Base-by-base conservation (phyloP, 2,797 vertebrate genomes). In the Garrulus glandarius region DNA sequence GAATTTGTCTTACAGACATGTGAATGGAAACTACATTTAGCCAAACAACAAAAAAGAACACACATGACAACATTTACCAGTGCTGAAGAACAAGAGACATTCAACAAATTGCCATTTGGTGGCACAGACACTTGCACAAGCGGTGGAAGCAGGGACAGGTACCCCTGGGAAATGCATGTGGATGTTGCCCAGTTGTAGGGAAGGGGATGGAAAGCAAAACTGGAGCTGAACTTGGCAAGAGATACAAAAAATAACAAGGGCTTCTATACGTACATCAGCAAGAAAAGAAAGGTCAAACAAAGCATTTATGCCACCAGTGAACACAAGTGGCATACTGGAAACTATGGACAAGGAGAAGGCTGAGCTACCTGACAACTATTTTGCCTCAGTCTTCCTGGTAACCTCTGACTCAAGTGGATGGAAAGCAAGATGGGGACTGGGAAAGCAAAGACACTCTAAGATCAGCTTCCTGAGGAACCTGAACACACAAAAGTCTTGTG, bases 301-400 rank as follows among this genome's bases (percentile, higher is more conserved):
- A 81, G 8, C 8, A 52, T 60, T 67, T 53, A 39, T 18, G 9
- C 8, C 41, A 41, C 18, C 18, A 55, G 26, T 27, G 26, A 63
- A 36, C 15, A 47, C 0, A 0, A 13, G 7, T 16, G 10, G 5
- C 22, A 47, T 8, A 67, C n/a, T 32, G 26, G 18, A 53, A 60
- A 27, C 30, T 32, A 22, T 5, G 15, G 34, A 60, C 12, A 47
- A 47, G 23, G 23, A 65, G 30, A 52, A 59, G 34, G 55, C 26
- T 60, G 34, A 67, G 26, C 18, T 47, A 68, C 34, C 41, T 60
- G 21, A 36, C 30, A 47, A 47, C 15, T 15, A 22, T 60, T 60
- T 74, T 60, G 3, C 30, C 26, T 32, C 15, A 47, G 13, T 27
- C 19, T 49, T 61, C 15, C 49, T n/a, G 41, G 11, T 23, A 68